Evolutionary conservation across 1,140 invertebrate genomes (phyloP), one percentile per base, ranked within the genome.

Genomic region (Drosophila mauritiana): DNA sequence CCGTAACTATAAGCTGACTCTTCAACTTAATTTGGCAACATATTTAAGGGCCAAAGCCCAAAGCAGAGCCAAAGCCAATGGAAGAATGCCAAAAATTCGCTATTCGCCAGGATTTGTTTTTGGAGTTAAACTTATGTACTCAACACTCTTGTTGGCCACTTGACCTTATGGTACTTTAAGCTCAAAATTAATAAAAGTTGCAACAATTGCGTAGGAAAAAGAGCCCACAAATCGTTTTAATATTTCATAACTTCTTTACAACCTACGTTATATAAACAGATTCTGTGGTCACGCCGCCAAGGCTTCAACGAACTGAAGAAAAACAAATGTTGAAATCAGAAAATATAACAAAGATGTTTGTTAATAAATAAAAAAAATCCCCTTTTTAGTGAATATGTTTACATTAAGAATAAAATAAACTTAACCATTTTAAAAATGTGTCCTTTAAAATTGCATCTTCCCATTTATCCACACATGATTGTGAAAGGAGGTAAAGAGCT

Each of bases 21-120:
- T 54, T 63, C 42, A 54, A 62, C 48, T 39, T 73, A 73, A 62
- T 73, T 62, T 42, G 40, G 42, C 64, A 69, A 40, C 42, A 56
- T 57, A 48, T 70, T 70, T 49, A 40, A 27, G 63, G 63, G 12
- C 36, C 63, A 17, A 40, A 46, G 67, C 54, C 37, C 0, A 17
- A 17, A 61, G 20, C 48, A 27, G 4, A 12, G 34, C 59, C 15
- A 7, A 39, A 10, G 17, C 48, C 36, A 20, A 43, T 0, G 54
- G 39, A 46, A 67, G 25, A 53, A 42, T 43, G n/a, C 15, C 31
- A 51, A 8, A 22, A n/a, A 62, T 37, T n/a, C 27, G 3, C 15
- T 12, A 40, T 58, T 20, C 15, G 12, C 3, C 17, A 11, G 27
- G 15, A n/a, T 42, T 42, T 59, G 13, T 1, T 42, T 31, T 27